Conservation (phyloP, 2,888 invertebrate genomes). For the Cheilosia soror region DNA sequence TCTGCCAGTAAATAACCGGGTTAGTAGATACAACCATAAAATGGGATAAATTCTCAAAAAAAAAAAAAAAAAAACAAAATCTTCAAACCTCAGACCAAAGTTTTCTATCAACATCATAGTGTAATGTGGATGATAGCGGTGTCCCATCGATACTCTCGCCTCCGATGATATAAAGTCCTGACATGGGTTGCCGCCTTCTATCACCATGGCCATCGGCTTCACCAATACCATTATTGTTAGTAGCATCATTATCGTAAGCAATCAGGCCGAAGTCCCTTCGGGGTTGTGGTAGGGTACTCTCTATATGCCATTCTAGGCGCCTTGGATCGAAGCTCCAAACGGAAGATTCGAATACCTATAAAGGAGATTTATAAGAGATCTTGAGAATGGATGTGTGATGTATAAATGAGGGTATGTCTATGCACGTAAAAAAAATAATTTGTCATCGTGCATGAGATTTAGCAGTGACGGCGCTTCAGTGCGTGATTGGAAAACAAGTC, state of each 20-base stretch:
- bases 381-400: neutral
- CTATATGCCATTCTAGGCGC: slow-evolving; percentile 87
- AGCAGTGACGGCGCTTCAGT: too few species aligned
- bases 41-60: slow-evolving; percentile 34
- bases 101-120: slow-evolving; percentile 76
- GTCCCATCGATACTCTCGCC: slow-evolving; percentile 87
- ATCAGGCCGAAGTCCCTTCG: slow-evolving; percentile 89
- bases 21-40: slow-evolving; percentile 37
- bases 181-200: slow-evolving; percentile 27
- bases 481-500: too few species aligned
- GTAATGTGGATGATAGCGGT: slow-evolving; percentile 77
- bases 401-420: neutral
- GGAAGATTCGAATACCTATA: slow-evolving; percentile 83
- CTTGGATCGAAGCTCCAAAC: slow-evolving; percentile 89
- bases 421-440: neutral
- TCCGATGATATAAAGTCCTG: slow-evolving; percentile 88
- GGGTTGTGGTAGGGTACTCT: slow-evolving; percentile 86
- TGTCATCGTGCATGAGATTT: neutral
- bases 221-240: slow-evolving; percentile 20
- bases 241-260: slow-evolving; percentile 85
- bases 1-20: slow-evolving; percentile 71
- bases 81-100: slow-evolving; percentile 77
- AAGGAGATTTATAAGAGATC: slow-evolving; percentile 11
- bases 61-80: neutral
- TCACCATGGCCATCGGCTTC: slow-evolving; percentile 27